Evolutionary conservation across 2,797 vertebrate genomes (phyloP), one percentile per base, ranked within the genome.

Genomic region (Pempheris klunzingeri): DNA sequence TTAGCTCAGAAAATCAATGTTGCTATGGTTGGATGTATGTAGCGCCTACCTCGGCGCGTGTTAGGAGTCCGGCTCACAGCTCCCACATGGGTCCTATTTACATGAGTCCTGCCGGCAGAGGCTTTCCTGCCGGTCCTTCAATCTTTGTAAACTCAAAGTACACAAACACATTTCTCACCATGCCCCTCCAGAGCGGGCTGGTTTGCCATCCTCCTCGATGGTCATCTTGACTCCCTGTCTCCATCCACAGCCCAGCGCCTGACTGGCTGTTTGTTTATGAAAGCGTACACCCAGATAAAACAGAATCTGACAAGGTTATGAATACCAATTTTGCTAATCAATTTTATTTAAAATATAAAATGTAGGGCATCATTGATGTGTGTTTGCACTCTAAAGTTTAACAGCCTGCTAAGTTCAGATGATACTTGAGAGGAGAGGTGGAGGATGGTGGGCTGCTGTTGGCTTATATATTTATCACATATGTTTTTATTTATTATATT

Each of bases 1-100:
- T 95, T 95, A 94, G 92, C 93, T 92, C 86, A 80, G 90, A 93
- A 95, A 95, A 96, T 95, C 94, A 93, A 95, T 95, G 92, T 81
- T 90, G 90, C 90, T 86, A 83, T 89, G 93, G 90, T 81, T 91
- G 93, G 89, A 91, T 82, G 91, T 93, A 93, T 88, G 90, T 92
- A 90, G 85, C 75, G 77, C 84, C 86, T 86, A 88, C 85, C 85
- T 73, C 59, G 79, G 82, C 83, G 81, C 81, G 88, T 93, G 93
- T 92, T 85, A 80, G 87, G 87, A 90, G 88, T 90, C 83, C 66
- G 39, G 55, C 87, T 89, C 75, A 30, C 79, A 80, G 89, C 76
- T 92, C 91, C 86, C 89, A 83, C 75, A 82, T 86, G 91, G 80
- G 78, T 79, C 82, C 87, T 87, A 90, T 90, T 92, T 92, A 88